A percentile compares a stretch with the other conserved stretches of the same genome.
Conservation (phyloP, 2,888 invertebrate genomes). For the Tipula lateralis region DNA sequence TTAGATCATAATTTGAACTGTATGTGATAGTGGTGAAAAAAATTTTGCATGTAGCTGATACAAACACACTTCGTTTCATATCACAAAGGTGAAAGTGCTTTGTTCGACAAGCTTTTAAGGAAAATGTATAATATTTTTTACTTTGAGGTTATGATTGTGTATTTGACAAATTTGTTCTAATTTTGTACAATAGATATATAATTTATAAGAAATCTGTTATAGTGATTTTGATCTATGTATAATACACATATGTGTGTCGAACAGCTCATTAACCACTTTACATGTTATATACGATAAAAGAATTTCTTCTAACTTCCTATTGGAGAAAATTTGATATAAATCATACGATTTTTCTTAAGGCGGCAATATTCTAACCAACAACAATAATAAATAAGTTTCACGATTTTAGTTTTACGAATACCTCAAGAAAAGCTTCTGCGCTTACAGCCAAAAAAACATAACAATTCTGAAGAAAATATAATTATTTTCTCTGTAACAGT, state of each 20-base stretch:
- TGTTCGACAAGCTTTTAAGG: not conserved
- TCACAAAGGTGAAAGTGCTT: not conserved
- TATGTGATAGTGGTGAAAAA: not conserved
- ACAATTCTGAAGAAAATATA: not conserved
- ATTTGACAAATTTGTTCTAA: conserved; percentile 15
- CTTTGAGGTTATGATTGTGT: not conserved
- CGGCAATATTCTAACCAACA: not conserved
- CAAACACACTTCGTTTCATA: not conserved
- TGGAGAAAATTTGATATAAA: not conserved
- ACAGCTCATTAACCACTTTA: not conserved
- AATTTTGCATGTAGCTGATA: not conserved
- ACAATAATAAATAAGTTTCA: not conserved
- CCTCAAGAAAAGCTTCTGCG: conserved; percentile 1
- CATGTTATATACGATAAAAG: not conserved
- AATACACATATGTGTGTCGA: not conserved
- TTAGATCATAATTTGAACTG: conserved; percentile 11
- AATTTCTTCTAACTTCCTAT: not conserved
- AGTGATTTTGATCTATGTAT: not conserved
- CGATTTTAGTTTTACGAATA: conserved; percentile 9
- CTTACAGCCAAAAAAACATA: conserved; percentile 3
- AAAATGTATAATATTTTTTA: not conserved
- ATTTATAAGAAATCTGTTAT: not conserved
- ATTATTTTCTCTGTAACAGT: conserved; percentile 1
- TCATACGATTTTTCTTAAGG: not conserved
- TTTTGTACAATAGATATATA: not conserved